phyloP scores from a whole-genome alignment of 1,140 invertebrate species.

The Dendroctonus ponderosae region DNA sequence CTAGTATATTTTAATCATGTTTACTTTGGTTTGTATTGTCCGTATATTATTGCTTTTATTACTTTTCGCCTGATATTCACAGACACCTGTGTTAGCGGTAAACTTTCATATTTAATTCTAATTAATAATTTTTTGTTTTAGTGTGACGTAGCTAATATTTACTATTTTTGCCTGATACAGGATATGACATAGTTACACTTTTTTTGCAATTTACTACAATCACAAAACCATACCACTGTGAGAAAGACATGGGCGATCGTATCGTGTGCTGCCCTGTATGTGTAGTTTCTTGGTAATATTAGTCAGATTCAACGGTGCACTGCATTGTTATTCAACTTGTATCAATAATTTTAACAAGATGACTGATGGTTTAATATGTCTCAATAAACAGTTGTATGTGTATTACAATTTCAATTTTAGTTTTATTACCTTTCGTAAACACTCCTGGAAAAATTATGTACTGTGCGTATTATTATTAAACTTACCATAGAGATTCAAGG shows the following conservation, averaged over 20 bases:
- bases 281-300: slow-evolving; percentile 36
- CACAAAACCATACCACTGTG: slow-evolving; percentile 38
- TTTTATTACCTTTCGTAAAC: slow-evolving; percentile 11
- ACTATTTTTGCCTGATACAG: slow-evolving; percentile 48
- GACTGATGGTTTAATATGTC: slow-evolving; percentile 58
- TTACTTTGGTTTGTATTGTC: slow-evolving; percentile 29
- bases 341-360: slow-evolving; percentile 52
- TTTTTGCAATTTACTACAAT: slow-evolving; percentile 43
- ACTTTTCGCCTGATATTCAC: not conserved
- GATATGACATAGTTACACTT: slow-evolving; percentile 45
- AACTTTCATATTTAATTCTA: slow-evolving; percentile 40
- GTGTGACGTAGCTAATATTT: slow-evolving; percentile 59
- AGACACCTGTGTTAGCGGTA: slow-evolving; percentile 36
- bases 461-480: too few species aligned
- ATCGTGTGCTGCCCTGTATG: slow-evolving; percentile 15
- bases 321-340: slow-evolving; percentile 39
- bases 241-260: slow-evolving; percentile 10
- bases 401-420: slow-evolving; percentile 56
- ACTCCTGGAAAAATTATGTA: not conserved
- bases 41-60: slow-evolving; percentile 41
- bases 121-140: slow-evolving; percentile 52
- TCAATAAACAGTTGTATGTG: slow-evolving; percentile 71
- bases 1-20: slow-evolving; percentile 26
- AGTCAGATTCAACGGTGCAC: slow-evolving; percentile 31
- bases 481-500: too few species aligned